Evolutionary conservation across 2,113 vertebrate species (phyloP), one percentile per base, ranked within the genome.

Genomic region (Oceanodroma tethys): DNA sequence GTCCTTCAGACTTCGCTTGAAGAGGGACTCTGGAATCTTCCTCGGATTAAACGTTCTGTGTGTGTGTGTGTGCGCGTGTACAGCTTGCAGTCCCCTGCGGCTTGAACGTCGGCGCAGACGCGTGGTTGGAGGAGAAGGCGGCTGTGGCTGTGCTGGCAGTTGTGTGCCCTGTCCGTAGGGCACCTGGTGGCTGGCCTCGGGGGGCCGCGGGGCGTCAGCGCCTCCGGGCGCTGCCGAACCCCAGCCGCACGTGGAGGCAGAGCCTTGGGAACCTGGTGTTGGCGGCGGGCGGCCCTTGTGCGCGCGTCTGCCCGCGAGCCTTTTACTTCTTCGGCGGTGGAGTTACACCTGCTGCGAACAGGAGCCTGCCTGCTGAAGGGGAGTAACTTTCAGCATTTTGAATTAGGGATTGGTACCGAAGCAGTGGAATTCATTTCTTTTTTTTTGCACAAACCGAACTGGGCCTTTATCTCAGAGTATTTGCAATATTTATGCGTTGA

Each of bases 281-380:
- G 16, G 34, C 13, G 13, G 38, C 9, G 38, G 38, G 19, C 11
- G 1, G 34, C 36, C 56, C 32, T 32, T 23, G 56, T 22, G 42
- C 6, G 2, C 4, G 4, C 3, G 0, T 8, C 32, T 38, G 16
- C 1, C 1, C 26, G 43, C 7, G 7, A 40, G 32, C 16, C 1
- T 38, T 26, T n/a, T 13, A 20, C 23, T 81, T 53, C 70, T 56
- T 72, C 1, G 1, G 4, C 15, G 48, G 14, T 36, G 55, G 32
- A 58, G 22, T 66, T 32, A 43, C 53, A 53, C 18, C 7, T 67
- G 66, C 4, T 79, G 42, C 29, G 47, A 68, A 16, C 34, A 60
- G 75, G 36, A 66, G 62, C 27, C 45, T 11, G n/a, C 52, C 45
- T 43, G n/a, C 71, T 65, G 71, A 65, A 38, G 60, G 65, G 50